phyloP scores from a whole-genome alignment of 2,888 invertebrate genomes.

The Apodemia mormo region DNA sequence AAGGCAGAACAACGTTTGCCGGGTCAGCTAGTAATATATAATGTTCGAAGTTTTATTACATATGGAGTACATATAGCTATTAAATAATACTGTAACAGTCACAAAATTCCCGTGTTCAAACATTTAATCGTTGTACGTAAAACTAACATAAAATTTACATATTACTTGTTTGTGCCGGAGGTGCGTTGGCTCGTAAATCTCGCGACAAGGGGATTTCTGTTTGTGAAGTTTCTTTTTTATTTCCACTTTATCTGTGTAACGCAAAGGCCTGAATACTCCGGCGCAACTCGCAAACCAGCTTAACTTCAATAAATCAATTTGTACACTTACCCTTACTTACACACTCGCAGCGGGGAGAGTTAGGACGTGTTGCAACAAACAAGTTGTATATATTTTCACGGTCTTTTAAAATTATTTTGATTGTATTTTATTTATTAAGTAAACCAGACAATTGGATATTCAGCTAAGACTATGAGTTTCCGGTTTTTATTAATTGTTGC shows the following conservation, averaged over 20 bases:
- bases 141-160: slow-evolving; percentile 74
- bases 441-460: too few species aligned
- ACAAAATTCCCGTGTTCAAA: slow-evolving; percentile 1
- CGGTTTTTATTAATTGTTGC: too few species aligned
- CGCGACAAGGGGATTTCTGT: slow-evolving; percentile 79
- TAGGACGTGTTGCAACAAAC: slow-evolving; percentile 64
- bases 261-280: slow-evolving; percentile 76
- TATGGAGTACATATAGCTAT: too few species aligned
- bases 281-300: slow-evolving; percentile 72
- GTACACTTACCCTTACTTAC: slow-evolving; percentile 77
- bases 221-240: slow-evolving; percentile 80
- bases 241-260: slow-evolving; percentile 77
- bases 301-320: slow-evolving; percentile 82
- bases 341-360: slow-evolving; percentile 53
- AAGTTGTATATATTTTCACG: slow-evolving; percentile 53
- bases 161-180: slow-evolving; percentile 71
- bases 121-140: slow-evolving; percentile 39
- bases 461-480: too few species aligned
- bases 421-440: background rate
- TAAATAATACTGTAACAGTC: too few species aligned
- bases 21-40: too few species aligned
- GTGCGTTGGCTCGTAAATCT: slow-evolving; percentile 79
- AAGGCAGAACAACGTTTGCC: too few species aligned
- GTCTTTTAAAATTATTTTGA: background rate
- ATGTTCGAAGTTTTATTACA: too few species aligned